These are phyloP conservation scores for Proisotoma minuta DNA, from an alignment of 2,888 invertebrate genomes.

Conservation along the genomic window DNA sequence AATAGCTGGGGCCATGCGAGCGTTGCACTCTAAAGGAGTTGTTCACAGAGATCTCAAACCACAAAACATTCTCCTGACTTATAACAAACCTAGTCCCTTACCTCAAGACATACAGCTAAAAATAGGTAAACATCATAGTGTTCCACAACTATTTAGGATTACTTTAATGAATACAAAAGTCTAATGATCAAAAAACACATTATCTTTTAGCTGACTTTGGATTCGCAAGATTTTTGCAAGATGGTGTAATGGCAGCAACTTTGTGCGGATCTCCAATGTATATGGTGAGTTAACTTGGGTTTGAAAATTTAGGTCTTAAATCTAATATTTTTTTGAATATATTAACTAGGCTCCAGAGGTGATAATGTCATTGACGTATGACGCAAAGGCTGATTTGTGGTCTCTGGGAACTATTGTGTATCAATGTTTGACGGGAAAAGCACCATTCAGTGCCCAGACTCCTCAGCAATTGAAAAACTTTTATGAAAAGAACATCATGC, in stretches of 20 bases:
- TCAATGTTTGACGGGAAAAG: conserved; percentile 96
- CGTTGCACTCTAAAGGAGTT: conserved; percentile 93
- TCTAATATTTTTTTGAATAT: background rate
- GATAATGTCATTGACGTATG: conserved; percentile 97
- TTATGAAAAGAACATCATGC: conserved; percentile 90
- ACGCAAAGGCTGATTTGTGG: conserved; percentile 99
- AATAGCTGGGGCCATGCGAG: conserved; percentile 96
- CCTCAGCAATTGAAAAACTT: conserved; percentile 94
- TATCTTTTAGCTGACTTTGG: conserved; percentile 84
- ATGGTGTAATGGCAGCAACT: conserved; percentile 99
- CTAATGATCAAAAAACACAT: background rate
- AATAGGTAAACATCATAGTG: conserved; percentile 86
- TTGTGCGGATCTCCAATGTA: conserved; percentile 99
- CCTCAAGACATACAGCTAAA: conserved; percentile 87
- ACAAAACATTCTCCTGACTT: conserved; percentile 94
- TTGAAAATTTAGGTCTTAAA: background rate
- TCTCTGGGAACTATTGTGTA: conserved; percentile 97
- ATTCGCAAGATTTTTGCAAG: conserved; percentile 95
- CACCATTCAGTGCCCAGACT: conserved; percentile 96
- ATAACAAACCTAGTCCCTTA: conserved; percentile 64
- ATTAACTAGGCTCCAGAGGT: conserved; percentile 85
- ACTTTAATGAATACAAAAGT: background rate
- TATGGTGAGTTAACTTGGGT: conserved; percentile 66
- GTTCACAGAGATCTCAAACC: conserved; percentile 99
- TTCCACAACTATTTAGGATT: too few relatives aligned